These are phyloP conservation scores for Lepus timidus DNA, from an alignment of 2,113 vertebrate species.

Conservation along the genomic window DNA sequence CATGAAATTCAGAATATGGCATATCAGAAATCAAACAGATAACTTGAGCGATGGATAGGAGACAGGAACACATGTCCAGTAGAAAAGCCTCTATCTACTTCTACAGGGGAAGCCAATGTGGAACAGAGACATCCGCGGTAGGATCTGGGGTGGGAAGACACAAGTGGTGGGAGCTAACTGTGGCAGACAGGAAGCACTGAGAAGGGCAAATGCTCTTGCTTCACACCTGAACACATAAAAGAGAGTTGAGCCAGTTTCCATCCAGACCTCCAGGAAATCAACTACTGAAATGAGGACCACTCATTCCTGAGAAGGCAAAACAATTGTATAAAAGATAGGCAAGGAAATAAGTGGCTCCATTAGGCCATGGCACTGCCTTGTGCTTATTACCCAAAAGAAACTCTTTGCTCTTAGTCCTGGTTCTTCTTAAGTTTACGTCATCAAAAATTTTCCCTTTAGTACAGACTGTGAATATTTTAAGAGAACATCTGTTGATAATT, in stretches of 20 bases:
- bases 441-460: conserved; percentile 60
- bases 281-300: background rate
- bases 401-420: background rate
- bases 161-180: background rate
- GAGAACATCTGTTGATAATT: conserved; percentile 69
- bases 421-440: conserved; percentile 31
- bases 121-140: background rate
- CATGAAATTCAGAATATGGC: background rate
- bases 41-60: background rate
- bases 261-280: background rate
- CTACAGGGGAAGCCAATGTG: background rate
- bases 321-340: background rate
- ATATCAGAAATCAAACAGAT: background rate
- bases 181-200: background rate
- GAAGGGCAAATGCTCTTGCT: background rate
- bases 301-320: background rate
- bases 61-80: background rate
- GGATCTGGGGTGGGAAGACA: background rate
- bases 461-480: conserved; percentile 68
- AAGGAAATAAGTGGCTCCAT: background rate
- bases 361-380: background rate
- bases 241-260: background rate
- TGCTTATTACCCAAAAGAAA: background rate
- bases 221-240: background rate
- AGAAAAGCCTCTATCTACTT: background rate